Evolutionary conservation across 2,888 invertebrate species (phyloP), one percentile per base, ranked within the genome.

Genomic region (Dynastes tityus): DNA sequence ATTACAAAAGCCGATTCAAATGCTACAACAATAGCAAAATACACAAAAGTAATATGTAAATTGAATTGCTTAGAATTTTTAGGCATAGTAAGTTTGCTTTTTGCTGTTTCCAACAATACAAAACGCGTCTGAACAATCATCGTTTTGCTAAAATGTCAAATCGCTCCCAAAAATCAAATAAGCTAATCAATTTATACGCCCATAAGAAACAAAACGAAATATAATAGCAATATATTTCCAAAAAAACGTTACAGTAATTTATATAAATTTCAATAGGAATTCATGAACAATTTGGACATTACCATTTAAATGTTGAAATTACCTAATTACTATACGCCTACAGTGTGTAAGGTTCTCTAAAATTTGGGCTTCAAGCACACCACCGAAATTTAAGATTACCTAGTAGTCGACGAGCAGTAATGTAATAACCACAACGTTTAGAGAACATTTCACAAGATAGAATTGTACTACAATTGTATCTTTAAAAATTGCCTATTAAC

Each of bases 141-240:
- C 32, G 32, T 37, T 37, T 37, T 37, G 32, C 32, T 37, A 37
- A 37, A 37, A 37, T 37, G 5, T 37, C 5, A 5, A 37, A 3
- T 37, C 32, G 1, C 32, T 37, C 32, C 5, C 5, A 0, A 5
- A 37, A 37, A 37, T 37, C 32, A 37, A 22, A 22, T 22, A 22
- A 22, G 22, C 22, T 22, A 22, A 22, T 37, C 5, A 2, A 37
- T 37, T 37, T 37, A 22, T 22, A 1, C 32, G 5, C 32, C 32
- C 1, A 37, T 5, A 37, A 37, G 32, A 37, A 5, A 70, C 13
- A 71, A 40, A 32, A 37, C 9, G 37, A n/a, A 22, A 1, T 40
- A 27, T 22, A 61, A 73, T 61, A 58, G 8, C 13, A 61, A 58
- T 73, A 58, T 73, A 73, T 73, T 73, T 73, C 58, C 71, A 58